Conservation (phyloP, 2,113 vertebrate genomes). For the Riparia riparia region DNA sequence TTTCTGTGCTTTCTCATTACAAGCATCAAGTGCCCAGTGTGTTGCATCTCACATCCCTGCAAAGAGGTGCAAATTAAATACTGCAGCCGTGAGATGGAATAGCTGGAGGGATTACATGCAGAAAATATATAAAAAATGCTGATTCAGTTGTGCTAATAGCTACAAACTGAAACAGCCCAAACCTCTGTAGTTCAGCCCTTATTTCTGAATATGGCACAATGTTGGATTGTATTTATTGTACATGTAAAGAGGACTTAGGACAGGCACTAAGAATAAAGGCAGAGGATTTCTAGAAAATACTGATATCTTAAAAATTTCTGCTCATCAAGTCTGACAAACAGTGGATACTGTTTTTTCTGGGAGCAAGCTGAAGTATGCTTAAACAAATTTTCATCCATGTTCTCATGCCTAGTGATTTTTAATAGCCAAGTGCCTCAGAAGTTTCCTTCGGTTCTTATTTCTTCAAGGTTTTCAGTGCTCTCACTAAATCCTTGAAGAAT, state of each 20-base stretch:
- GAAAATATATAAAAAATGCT: not conserved
- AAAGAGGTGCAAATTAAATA: not conserved
- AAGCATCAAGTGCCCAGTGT: not conserved
- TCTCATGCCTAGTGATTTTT: not conserved
- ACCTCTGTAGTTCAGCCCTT: not conserved
- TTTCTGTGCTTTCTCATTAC: not conserved
- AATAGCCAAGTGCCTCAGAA: not conserved
- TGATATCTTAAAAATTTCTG: not conserved
- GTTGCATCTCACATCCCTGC: not conserved
- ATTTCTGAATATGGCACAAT: too few relatives aligned
- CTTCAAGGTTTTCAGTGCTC: not conserved
- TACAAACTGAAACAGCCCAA: not conserved
- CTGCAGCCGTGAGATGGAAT: not conserved
- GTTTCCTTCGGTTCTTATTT: not conserved
- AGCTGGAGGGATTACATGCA: not conserved
- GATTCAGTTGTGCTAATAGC: not conserved
- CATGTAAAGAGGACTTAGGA: rapidly evolving
- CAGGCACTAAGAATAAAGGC: not conserved
- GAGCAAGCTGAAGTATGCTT: not conserved
- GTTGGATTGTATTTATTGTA: not conserved
- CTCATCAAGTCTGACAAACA: not conserved
- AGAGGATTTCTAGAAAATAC: not conserved
- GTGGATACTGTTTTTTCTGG: not conserved
- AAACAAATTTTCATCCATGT: not conserved
- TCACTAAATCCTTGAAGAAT: not conserved